These are phyloP conservation scores for Setophaga coronata DNA, from an alignment of 2,113 vertebrate genomes.

Conservation along the genomic window DNA sequence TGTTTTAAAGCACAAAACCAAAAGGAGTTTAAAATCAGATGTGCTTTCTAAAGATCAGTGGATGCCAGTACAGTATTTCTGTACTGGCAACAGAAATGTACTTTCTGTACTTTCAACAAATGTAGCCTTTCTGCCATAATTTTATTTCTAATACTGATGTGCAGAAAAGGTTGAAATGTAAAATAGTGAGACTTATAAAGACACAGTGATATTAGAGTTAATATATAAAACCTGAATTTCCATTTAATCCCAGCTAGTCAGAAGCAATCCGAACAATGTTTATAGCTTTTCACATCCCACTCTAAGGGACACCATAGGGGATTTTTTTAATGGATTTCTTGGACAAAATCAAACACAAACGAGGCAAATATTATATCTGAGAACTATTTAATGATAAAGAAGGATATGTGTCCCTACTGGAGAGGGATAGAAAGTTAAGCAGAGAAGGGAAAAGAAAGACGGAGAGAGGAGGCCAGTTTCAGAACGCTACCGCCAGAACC, in stretches of 20 bases:
- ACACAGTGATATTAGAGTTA: neutral
- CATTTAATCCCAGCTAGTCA: neutral
- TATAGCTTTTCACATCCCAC: neutral
- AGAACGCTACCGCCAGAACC: accelerated
- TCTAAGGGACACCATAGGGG: accelerated
- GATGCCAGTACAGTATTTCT: neutral
- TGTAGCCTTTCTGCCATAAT: neutral
- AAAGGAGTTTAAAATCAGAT: neutral
- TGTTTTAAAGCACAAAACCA: neutral
- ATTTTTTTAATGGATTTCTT: neutral
- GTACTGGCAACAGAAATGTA: neutral
- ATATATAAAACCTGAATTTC: neutral
- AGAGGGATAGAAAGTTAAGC: neutral
- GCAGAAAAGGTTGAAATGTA: neutral
- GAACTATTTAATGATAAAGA: neutral
- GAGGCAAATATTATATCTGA: neutral
- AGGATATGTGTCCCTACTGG: neutral
- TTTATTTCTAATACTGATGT: neutral
- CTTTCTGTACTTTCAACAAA: neutral
- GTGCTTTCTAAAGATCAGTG: neutral
- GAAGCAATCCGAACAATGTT: neutral
- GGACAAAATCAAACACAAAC: neutral
- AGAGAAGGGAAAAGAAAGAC: neutral
- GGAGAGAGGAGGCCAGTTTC: too few species aligned
- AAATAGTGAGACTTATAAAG: neutral